These are phyloP conservation scores for Enteromius fasciolatus DNA, from an alignment of 2,797 vertebrate genomes.

Conservation along the genomic window DNA sequence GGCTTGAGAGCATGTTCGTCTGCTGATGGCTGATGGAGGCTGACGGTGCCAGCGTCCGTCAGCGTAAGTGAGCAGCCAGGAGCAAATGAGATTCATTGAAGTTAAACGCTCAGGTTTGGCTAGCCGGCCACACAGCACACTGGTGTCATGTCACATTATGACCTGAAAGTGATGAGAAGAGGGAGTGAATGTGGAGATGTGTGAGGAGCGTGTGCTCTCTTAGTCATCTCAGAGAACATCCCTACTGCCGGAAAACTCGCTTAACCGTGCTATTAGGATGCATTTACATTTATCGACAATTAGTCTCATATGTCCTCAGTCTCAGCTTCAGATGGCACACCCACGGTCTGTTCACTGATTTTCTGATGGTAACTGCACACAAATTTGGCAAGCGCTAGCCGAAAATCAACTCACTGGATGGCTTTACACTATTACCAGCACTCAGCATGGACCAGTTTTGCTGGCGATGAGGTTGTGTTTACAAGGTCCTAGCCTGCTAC, in stretches of 20 bases:
- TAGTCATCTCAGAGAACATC: constrained; percentile 20
- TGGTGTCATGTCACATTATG: constrained; percentile 81
- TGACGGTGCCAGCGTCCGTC: constrained; percentile 63
- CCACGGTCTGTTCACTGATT: neutral
- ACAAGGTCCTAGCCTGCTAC: neutral
- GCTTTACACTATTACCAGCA: neutral
- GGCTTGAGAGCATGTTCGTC: constrained; percentile 69
- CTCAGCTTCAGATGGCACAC: neutral
- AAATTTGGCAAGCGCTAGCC: neutral
- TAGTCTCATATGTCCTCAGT: constrained; percentile 6
- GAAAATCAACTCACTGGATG: neutral
- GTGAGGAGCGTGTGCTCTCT: neutral
- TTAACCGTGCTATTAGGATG: neutral
- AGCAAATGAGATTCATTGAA: constrained; percentile 84
- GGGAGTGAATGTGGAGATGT: constrained; percentile 32
- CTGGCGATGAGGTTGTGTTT: neutral
- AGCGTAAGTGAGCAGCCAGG: constrained; percentile 62
- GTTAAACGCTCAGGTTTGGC: constrained; percentile 76
- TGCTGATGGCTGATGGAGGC: constrained; percentile 73
- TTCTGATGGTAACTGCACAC: neutral
- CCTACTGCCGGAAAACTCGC: neutral
- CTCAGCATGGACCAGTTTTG: neutral
- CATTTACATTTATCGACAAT: constrained; percentile 15
- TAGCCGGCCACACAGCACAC: constrained; percentile 71
- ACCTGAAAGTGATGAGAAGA: constrained; percentile 70